These are phyloP conservation scores for Acanthopleura granulata DNA, from an alignment of 2,888 invertebrate species.

Conservation along the genomic window DNA sequence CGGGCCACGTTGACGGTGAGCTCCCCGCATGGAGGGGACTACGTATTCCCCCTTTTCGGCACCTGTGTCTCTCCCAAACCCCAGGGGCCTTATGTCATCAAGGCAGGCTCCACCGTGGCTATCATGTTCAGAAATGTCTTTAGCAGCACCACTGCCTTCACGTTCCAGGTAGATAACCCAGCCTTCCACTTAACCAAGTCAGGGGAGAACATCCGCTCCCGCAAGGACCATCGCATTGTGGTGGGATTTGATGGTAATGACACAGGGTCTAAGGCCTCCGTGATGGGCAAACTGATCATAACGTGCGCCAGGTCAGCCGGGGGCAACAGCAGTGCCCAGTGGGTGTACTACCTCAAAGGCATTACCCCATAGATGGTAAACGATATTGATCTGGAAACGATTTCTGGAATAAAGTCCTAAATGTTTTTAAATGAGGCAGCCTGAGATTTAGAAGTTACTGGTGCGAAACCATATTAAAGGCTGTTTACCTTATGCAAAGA, in stretches of 20 bases:
- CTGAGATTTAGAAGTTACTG: too few species aligned
- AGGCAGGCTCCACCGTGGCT: conserved; percentile 64
- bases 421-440: too few species aligned
- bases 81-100: conserved; percentile 72
- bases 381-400: not conserved
- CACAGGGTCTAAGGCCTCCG: conserved; percentile 60
- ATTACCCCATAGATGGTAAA: conserved; percentile 39
- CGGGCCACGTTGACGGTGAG: conserved; percentile 59
- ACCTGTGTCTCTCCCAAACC: conserved; percentile 71
- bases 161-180: conserved; percentile 70
- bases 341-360: conserved; percentile 70
- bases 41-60: conserved; percentile 71
- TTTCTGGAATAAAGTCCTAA: too few species aligned
- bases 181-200: conserved; percentile 69
- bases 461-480: too few species aligned
- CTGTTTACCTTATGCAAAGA: too few species aligned
- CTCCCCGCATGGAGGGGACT: conserved; percentile 67
- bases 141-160: conserved; percentile 66
- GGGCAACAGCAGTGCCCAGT: conserved; percentile 65
- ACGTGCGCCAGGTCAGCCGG: conserved; percentile 67
- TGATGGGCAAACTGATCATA: conserved; percentile 69
- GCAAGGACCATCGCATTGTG: conserved; percentile 68
- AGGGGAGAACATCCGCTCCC: conserved; percentile 68
- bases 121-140: conserved; percentile 73
- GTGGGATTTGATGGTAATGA: conserved; percentile 70